Base-by-base conservation (phyloP, 1,140 invertebrate genomes). In the Tetragnatha versicolor region DNA sequence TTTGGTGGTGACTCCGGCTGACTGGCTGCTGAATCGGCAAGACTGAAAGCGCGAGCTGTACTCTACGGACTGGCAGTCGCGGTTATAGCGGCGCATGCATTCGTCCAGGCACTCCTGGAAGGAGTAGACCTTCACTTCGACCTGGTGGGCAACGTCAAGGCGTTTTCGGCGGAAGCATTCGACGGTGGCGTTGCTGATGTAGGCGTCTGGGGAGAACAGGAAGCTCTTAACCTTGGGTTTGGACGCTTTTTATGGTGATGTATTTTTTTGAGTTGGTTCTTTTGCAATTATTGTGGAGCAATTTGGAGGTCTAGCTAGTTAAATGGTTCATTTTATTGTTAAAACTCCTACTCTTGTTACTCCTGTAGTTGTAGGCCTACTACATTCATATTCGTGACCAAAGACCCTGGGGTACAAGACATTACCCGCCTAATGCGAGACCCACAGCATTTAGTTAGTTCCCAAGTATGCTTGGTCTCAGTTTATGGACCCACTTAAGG, bases 101-200 rank as follows among this genome's bases (percentile, higher is more conserved):
- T 95, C 93, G 84, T 95, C 93, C 61, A 96, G 84, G 83, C 94
- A 96, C 84, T 96, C 93, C 85, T 93, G 94, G 22, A 95, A 86
- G 7, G 93, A 93, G 69, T 93, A 87, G 42, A 93, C 93, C 0
- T 92, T 94, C 79, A 95, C 94, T 85, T 96, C 94, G 2, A 93
- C 94, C 86, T 95, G 93, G 85, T 93, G 94, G 85, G 94, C 93
- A 3, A 91, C 93, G 68, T 93, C 92, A 4, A 95, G 87, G 61
- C 93, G 87, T 81, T 92, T 93, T 85, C 94, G 94, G 70, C 94
- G 87, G 86, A 94, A 94, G 78, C 94, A 88, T 85, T 95, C 93
- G 87, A 96, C 94, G 25, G 94, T 94, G 0, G 94, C 95, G 45
- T 82, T 82, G 60, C 76, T 80, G 60, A 82, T 63, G 45, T 68